Evolutionary conservation across 1,140 invertebrate genomes (phyloP).

Genomic region (Drosophila bocki): DNA sequence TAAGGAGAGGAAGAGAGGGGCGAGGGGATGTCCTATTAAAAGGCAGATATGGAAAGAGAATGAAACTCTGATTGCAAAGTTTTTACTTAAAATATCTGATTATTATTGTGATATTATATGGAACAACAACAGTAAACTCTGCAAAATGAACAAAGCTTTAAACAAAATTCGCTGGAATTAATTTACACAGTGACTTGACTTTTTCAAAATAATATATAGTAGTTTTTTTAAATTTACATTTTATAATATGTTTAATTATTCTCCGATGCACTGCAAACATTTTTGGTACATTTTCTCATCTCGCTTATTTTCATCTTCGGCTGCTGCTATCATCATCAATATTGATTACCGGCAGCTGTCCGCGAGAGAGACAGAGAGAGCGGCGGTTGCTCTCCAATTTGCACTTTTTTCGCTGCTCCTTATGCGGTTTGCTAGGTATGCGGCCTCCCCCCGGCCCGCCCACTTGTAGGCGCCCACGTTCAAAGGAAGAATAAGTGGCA

Average conservation of each 20-base stretch:
- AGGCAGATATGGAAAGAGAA: neutral
- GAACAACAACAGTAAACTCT: too few species aligned
- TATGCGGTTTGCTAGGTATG: constrained; percentile 56
- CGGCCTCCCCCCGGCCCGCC: constrained; percentile 46
- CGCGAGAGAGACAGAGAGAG: constrained; percentile 33
- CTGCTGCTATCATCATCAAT: constrained; percentile 75
- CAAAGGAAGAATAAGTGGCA: constrained; percentile 26
- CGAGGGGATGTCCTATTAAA: constrained; percentile 5
- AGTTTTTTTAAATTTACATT: neutral
- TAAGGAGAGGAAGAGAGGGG: neutral
- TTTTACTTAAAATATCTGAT: neutral
- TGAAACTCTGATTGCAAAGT: neutral
- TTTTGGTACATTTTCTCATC: constrained; percentile 57
- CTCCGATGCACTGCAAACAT: constrained; percentile 25
- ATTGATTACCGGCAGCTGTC: constrained; percentile 83
- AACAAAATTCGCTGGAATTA: neutral
- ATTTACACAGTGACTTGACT: neutral
- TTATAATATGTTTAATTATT: neutral
- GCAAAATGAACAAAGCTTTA: too few species aligned
- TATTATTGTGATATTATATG: too few species aligned
- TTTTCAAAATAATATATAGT: neutral
- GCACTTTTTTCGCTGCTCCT: constrained; percentile 54
- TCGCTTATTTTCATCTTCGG: constrained; percentile 57
- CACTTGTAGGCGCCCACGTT: constrained; percentile 82
- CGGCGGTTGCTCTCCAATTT: constrained; percentile 49